Percentiles rank a stretch among this genome's conserved stretches.
Conservation (phyloP, 2,888 invertebrate genomes). For the Peribatodes rhomboidaria region DNA sequence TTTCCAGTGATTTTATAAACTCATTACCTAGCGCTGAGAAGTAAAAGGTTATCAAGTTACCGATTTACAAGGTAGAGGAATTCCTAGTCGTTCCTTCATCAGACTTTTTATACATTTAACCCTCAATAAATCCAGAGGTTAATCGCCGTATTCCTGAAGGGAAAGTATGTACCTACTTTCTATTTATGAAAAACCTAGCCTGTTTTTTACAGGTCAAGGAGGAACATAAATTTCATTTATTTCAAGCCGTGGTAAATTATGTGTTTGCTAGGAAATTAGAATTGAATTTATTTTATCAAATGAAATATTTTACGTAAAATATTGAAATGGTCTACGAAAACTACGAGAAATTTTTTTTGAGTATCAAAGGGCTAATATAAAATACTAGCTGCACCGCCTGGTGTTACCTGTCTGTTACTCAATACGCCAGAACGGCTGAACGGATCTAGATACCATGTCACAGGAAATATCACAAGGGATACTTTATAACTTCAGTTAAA, state of each 20-base stretch:
- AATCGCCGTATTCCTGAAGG: conserved; percentile 3
- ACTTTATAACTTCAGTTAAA: too few relatives aligned
- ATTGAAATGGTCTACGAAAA: too few relatives aligned
- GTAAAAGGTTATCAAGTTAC: not conserved
- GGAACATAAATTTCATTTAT: not conserved
- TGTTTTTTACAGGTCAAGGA: not conserved
- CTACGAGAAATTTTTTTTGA: too few relatives aligned
- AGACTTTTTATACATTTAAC: conserved; percentile 23
- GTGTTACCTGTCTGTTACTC: too few relatives aligned
- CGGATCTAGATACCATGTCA: too few relatives aligned
- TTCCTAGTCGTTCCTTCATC: conserved; percentile 1
- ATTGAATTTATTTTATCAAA: not conserved
- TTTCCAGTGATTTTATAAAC: not conserved
- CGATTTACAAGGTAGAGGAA: conserved; percentile 12
- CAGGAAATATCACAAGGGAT: too few relatives aligned
- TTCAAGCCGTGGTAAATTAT: not conserved
- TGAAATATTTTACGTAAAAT: not conserved
- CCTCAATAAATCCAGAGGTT: conserved; percentile 22
- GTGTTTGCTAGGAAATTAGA: not conserved
- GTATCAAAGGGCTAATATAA: too few relatives aligned
- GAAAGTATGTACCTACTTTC: conserved; percentile 1
- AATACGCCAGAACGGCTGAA: too few relatives aligned
- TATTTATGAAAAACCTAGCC: conserved; percentile 13
- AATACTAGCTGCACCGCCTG: too few relatives aligned
- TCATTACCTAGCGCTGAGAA: not conserved